These are phyloP conservation scores for Andrena haemorrhoa DNA, from an alignment of 2,888 invertebrate species.

Conservation along the genomic window DNA sequence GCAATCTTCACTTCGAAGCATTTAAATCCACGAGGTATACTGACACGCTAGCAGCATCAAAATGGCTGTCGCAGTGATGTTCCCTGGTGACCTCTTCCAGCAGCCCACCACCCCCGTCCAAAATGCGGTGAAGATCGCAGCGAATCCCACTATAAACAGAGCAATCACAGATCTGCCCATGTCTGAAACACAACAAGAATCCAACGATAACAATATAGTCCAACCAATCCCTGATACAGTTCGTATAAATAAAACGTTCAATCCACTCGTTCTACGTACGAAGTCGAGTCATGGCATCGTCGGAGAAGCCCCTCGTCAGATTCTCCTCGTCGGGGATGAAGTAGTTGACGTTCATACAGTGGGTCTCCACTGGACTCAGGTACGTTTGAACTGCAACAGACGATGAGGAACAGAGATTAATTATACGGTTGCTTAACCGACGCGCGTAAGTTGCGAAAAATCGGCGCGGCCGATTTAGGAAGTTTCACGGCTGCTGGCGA, in stretches of 20 bases:
- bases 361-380: constrained; percentile 96
- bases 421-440: neutral
- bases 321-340: constrained; percentile 96
- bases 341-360: constrained; percentile 97
- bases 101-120: constrained; percentile 98
- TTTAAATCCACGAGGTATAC: constrained; percentile 79
- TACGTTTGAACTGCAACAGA: constrained; percentile 91
- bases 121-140: constrained; percentile 96
- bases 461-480: constrained; percentile 28
- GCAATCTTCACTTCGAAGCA: neutral
- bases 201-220: neutral
- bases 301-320: constrained; percentile 91
- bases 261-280: constrained; percentile 86
- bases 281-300: constrained; percentile 93
- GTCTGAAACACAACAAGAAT: constrained; percentile 83
- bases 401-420: neutral
- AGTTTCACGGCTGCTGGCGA: constrained; percentile 15
- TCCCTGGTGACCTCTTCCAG: constrained; percentile 97
- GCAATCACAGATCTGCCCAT: constrained; percentile 97
- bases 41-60: constrained; percentile 94
- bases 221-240: neutral
- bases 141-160: constrained; percentile 96
- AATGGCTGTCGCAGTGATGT: constrained; percentile 97
- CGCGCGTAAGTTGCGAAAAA: constrained; percentile 17
- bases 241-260: neutral